These are phyloP conservation scores for Saturnia pavonia DNA, from an alignment of 2,888 invertebrate species.

Conservation along the genomic window DNA sequence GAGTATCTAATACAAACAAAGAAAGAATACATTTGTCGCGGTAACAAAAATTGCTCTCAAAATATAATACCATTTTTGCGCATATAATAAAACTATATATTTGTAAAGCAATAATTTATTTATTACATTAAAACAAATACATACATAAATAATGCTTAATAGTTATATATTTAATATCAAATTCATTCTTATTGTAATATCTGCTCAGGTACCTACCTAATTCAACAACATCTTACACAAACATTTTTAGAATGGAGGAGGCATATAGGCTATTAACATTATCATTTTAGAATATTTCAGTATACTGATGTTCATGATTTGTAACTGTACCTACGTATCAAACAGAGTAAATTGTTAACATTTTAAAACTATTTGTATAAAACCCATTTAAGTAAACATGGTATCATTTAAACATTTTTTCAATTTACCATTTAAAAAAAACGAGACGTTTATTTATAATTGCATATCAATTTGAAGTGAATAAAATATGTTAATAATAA, in stretches of 20 bases:
- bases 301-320: neutral
- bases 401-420: too few relatives aligned
- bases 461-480: slow-evolving; percentile 69
- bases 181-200: neutral
- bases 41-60: neutral
- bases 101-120: neutral
- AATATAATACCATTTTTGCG: neutral
- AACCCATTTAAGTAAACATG: too few relatives aligned
- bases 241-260: too few relatives aligned
- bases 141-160: neutral
- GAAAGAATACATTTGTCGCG: neutral
- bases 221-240: neutral
- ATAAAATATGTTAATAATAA: slow-evolving; percentile 83
- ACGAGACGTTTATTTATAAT: slow-evolving; percentile 14
- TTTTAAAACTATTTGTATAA: too few relatives aligned
- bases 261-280: too few relatives aligned
- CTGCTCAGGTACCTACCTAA: neutral
- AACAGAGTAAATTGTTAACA: neutral
- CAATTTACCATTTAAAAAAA: too few relatives aligned
- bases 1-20: neutral
- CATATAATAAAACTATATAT: neutral
- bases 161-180: neutral
- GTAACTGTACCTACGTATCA: neutral
- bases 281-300: neutral
- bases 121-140: neutral